Conservation (phyloP, 2,797 vertebrate genomes). For the Oophaga sylvatica region DNA sequence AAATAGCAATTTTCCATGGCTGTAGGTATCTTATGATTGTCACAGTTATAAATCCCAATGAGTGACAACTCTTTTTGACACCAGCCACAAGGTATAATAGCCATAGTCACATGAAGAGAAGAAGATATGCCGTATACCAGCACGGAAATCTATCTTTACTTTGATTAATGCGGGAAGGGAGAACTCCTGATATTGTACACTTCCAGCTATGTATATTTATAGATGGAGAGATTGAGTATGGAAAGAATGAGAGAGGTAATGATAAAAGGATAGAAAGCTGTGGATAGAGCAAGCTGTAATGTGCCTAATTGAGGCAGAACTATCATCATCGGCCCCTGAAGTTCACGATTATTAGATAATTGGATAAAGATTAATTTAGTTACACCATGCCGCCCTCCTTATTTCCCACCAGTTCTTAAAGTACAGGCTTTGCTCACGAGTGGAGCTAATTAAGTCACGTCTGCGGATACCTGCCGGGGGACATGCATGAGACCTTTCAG, state of each 20-base stretch:
- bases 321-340: too few species aligned
- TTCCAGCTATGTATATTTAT: not conserved
- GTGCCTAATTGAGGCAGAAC: too few species aligned
- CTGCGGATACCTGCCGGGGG: too few species aligned
- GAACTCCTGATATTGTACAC: conserved; percentile 2
- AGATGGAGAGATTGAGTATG: not conserved
- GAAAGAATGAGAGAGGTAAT: not conserved
- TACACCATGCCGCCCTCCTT: too few species aligned
- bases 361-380: too few species aligned
- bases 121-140: not conserved
- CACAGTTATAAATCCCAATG: conserved; percentile 39
- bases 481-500: too few species aligned
- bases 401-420: too few species aligned
- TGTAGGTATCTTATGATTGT: conserved; percentile 53
- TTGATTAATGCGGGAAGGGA: not conserved
- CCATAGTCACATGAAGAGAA: not conserved
- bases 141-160: not conserved
- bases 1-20: conserved; percentile 49
- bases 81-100: conserved; percentile 9
- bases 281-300: too few species aligned
- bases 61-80: conserved; percentile 40
- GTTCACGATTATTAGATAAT: too few species aligned
- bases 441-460: too few species aligned
- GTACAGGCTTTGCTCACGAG: too few species aligned
- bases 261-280: not conserved